Conservation (phyloP, 2,113 vertebrate species). For the Pelmatolapia mariae region DNA sequence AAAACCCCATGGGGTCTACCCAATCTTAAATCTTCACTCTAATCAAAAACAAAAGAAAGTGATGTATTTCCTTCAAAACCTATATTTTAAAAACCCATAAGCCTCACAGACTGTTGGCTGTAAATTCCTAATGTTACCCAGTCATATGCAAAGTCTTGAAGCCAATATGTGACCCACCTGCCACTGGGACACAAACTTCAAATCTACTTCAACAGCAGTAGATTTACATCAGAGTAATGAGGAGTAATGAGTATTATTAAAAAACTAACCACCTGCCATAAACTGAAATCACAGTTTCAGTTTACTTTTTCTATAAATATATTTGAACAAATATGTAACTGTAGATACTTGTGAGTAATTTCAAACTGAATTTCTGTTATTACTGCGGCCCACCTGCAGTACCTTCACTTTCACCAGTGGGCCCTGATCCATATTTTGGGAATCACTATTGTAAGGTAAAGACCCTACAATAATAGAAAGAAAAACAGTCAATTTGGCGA, state of each 20-base stretch:
- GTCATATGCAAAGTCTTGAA: background rate
- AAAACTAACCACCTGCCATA: background rate
- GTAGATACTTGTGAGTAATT: background rate
- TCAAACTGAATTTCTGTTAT: background rate
- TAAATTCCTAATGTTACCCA: background rate
- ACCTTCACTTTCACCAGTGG: background rate
- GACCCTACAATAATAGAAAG: background rate
- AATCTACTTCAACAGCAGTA: background rate
- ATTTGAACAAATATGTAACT: background rate
- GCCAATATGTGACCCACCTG: background rate
- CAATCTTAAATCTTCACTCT: background rate
- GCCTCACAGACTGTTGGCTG: accelerated
- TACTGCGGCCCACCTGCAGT: accelerated
- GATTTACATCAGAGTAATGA: background rate
- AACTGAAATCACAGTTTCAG: background rate
- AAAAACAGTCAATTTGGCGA: accelerated
- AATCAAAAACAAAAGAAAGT: background rate
- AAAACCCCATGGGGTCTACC: background rate
- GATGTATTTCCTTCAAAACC: background rate
- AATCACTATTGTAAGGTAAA: background rate
- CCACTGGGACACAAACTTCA: background rate
- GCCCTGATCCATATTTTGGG: background rate
- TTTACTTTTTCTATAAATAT: background rate
- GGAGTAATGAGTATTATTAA: background rate
- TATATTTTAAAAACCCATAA: background rate